Conservation (phyloP, 2,797 vertebrate genomes). For the Staurois parvus region DNA sequence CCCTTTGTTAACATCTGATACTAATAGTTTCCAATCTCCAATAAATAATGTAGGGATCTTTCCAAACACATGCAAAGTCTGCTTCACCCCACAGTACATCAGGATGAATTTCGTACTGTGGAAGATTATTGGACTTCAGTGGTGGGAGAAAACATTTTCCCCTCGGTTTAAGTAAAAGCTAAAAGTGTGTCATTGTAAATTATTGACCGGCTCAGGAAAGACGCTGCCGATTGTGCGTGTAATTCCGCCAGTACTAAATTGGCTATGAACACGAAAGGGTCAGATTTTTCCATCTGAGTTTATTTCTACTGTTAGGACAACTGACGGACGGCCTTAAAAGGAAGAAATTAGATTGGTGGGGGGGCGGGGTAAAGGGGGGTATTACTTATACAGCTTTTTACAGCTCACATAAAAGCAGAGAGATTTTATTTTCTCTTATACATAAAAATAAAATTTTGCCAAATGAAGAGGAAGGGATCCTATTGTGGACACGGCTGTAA, state of each 20-base stretch:
- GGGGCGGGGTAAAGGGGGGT: background rate
- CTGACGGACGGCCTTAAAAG: constrained; percentile 21
- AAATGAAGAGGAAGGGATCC: background rate
- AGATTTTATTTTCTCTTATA: background rate
- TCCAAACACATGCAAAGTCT: background rate
- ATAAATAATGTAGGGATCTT: background rate
- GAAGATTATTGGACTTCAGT: constrained; percentile 30
- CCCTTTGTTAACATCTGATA: no score
- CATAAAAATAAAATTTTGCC: constrained; percentile 10
- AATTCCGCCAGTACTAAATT: constrained; percentile 49
- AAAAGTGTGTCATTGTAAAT: constrained; percentile 39
- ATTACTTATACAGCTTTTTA: background rate
- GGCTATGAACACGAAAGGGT: constrained; percentile 26
- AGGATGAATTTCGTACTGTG: background rate
- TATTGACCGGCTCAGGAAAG: constrained; percentile 22
- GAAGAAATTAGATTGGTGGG: constrained; percentile 21
- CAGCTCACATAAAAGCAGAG: background rate
- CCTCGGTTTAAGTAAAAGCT: constrained; percentile 11
- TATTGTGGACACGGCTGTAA: background rate
- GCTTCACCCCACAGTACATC: background rate
- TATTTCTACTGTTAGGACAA: constrained; percentile 22
- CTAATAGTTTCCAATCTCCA: background rate
- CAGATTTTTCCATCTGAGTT: constrained; percentile 42
- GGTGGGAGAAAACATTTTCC: constrained; percentile 6
- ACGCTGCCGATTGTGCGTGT: constrained; percentile 9